These are phyloP conservation scores for Therioaphis trifolii DNA, from an alignment of 2,888 invertebrate species.

Conservation along the genomic window DNA sequence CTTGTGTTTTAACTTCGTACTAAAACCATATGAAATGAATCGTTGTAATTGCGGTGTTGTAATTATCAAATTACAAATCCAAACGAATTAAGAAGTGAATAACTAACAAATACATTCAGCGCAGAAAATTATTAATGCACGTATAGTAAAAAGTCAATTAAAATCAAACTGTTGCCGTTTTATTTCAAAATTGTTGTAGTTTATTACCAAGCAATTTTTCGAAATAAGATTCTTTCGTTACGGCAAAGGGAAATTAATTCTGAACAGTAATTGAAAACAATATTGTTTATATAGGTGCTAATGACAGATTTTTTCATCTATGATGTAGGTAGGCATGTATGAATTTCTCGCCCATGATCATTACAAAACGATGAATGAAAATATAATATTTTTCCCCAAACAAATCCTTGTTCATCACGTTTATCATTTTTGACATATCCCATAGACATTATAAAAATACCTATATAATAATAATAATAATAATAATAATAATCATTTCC, in stretches of 20 bases:
- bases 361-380: slow-evolving; percentile 42
- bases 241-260: neutral
- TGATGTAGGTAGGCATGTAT: neutral
- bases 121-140: no score
- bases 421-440: slow-evolving; percentile 57
- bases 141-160: no score
- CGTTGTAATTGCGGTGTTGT: no score
- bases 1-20: no score
- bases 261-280: neutral
- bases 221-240: no score
- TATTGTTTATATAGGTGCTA: neutral
- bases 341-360: neutral
- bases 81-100: no score
- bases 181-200: no score
- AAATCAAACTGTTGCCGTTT: no score
- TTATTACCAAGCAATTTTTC: no score
- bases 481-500: slow-evolving; percentile 57
- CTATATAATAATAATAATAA: slow-evolving; percentile 1
- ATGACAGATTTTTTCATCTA: slow-evolving; percentile 11
- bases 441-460: slow-evolving; percentile 3
- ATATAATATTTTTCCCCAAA: slow-evolving; percentile 20
- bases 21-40: no score
- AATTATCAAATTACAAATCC: no score
- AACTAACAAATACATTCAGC: no score
- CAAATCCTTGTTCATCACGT: slow-evolving; percentile 53